Base-by-base conservation (phyloP, 1,140 invertebrate genomes). In the Nilaparvata lugens region DNA sequence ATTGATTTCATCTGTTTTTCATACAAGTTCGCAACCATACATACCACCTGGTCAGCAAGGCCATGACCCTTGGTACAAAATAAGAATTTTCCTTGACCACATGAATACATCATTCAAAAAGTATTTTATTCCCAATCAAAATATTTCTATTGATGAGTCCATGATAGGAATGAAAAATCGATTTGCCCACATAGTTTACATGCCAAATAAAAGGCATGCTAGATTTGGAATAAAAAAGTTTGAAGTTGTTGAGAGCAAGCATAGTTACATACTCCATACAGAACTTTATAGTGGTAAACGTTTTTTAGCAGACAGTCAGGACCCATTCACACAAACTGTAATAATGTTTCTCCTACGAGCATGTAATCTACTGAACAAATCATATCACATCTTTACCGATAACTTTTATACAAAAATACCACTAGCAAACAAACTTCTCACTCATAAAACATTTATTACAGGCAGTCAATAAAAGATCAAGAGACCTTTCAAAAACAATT, bases 351-450 rank as follows among this genome's bases (percentile, higher is more conserved):
- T 48, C 16, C 6, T 59, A 28, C 23, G n/a, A 38, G 52, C 31
- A 23, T 16, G 23, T 24, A 21, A 52, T 25, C 45, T 59, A 9
- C 38, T 51, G 21, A 42, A 59, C 23, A 59, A 59, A 52, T n/a
- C n/a, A 7, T 59, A 59, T 21, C 57, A 48, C 38, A 5, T 59
- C 4, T 59, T 28, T 23, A 59, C 57, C 4, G 57, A 59, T 24
- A 59, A 59, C 21, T 59, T 48, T n/a, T 59, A 59, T 28, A 59
- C 57, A 9, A 59, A 51, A 52, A 16, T 59, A 13, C 57, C 57
- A 4, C 21, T 59, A 28, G 57, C 57, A 11, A 4, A 43, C 19
- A 18, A 4, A 9, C 14, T 59, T 5, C 23, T 59, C 6, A 21
- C 25, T 4, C n/a, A 52, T 40, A 59, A 25, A 16, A 58, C 56